Conservation (phyloP, 1,140 invertebrate species). For the Eueides isabella region DNA sequence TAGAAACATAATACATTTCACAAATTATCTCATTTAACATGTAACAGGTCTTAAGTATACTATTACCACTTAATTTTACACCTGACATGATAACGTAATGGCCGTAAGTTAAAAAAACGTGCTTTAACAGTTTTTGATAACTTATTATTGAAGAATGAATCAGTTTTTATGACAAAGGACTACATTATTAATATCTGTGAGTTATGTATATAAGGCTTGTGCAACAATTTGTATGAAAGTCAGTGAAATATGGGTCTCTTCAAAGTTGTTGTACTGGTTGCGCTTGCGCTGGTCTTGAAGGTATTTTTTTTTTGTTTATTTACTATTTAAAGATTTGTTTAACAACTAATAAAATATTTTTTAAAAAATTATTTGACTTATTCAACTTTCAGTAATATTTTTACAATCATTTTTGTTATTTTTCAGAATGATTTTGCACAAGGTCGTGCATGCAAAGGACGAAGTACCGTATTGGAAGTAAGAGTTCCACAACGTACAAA, state of each 20-base stretch:
- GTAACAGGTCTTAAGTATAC: neutral
- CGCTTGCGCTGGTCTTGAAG: conserved; percentile 47
- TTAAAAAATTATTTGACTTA: too few relatives aligned
- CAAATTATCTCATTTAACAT: conserved; percentile 17
- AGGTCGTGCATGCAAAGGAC: conserved; percentile 42
- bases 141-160: conserved; percentile 44
- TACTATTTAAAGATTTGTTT: neutral
- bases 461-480: conserved; percentile 49
- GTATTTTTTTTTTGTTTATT: conserved; percentile 41
- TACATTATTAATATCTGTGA: conserved; percentile 41
- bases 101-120: conserved; percentile 47
- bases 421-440: conserved; percentile 47
- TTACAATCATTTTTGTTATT: neutral
- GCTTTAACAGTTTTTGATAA: conserved; percentile 49
- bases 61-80: neutral
- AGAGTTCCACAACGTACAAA: conserved; percentile 47
- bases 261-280: conserved; percentile 39
- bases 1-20: neutral
- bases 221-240: conserved; percentile 38
- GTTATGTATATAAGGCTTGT: conserved; percentile 56
- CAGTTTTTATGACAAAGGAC: conserved; percentile 44
- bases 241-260: conserved; percentile 50
- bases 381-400: too few relatives aligned
- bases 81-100: conserved; percentile 27
- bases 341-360: too few relatives aligned